Conservation (phyloP, 2,797 vertebrate species). For the Gambusia yucatana region DNA sequence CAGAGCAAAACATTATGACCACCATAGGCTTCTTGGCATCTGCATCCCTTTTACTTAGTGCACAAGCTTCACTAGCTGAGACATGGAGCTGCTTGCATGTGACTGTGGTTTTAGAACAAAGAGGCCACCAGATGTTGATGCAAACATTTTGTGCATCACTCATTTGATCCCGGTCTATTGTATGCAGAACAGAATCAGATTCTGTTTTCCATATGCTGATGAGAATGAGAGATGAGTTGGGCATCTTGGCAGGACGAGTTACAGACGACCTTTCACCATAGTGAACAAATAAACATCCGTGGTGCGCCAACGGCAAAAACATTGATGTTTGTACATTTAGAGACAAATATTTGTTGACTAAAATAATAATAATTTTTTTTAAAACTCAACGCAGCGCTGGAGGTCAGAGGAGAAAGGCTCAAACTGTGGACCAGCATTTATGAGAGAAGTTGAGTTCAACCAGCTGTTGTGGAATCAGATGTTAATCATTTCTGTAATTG, state of each 20-base stretch:
- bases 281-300: background rate
- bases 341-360: background rate
- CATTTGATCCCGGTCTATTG: background rate
- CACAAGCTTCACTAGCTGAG: background rate
- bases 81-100: background rate
- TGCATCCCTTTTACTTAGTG: background rate
- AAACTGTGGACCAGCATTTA: background rate
- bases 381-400: background rate
- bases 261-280: background rate
- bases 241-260: background rate
- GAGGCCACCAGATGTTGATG: background rate
- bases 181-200: background rate
- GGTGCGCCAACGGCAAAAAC: background rate
- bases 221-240: background rate
- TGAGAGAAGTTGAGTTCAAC: background rate
- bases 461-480: background rate
- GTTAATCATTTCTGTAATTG: background rate
- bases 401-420: background rate
- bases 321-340: background rate
- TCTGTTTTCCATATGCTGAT: background rate
- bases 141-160: too few relatives aligned
- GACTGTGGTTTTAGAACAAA: background rate
- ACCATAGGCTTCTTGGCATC: background rate
- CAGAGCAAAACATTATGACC: background rate
- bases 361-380: background rate